phyloP scores from a whole-genome alignment of 1,140 invertebrate species.

The Maconellicoccus hirsutus region DNA sequence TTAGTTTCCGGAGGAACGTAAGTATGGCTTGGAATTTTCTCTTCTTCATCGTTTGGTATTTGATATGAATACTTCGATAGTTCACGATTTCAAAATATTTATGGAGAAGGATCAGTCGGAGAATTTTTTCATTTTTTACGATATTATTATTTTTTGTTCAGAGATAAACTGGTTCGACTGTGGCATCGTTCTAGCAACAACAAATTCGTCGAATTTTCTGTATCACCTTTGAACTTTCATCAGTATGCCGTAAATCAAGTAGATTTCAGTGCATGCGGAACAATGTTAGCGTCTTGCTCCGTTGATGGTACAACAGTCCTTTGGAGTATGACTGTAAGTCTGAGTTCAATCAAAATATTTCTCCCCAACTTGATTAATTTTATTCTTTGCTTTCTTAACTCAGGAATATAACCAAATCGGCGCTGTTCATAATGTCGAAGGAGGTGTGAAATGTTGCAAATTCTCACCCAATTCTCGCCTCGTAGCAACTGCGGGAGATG shows the following conservation, averaged over 20 bases:
- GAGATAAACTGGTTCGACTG: conserved; percentile 45
- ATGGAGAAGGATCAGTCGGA: too few species aligned
- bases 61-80: not conserved
- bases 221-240: conserved; percentile 39
- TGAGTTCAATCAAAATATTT: not conserved
- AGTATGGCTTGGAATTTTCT: conserved; percentile 26
- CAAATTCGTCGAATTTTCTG: conserved; percentile 31
- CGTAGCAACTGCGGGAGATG: conserved; percentile 58
- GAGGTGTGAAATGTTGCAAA: conserved; percentile 40
- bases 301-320: conserved; percentile 57
- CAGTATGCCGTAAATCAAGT: conserved; percentile 50
- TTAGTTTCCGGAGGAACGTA: conserved; percentile 46
- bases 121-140: conserved; percentile 10
- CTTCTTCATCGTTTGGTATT: too few species aligned
- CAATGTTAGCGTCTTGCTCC: conserved; percentile 54
- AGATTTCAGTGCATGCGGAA: conserved; percentile 53
- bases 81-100: not conserved
- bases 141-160: conserved; percentile 30
- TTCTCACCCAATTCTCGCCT: conserved; percentile 51
- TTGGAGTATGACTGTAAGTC: conserved; percentile 47
- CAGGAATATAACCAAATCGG: conserved; percentile 26
- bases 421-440: conserved; percentile 27
- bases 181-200: conserved; percentile 34
- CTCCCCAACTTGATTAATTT: not conserved
- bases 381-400: too few species aligned